Conservation (phyloP, 2,113 vertebrate species). For the Pterophyllum scalare region DNA sequence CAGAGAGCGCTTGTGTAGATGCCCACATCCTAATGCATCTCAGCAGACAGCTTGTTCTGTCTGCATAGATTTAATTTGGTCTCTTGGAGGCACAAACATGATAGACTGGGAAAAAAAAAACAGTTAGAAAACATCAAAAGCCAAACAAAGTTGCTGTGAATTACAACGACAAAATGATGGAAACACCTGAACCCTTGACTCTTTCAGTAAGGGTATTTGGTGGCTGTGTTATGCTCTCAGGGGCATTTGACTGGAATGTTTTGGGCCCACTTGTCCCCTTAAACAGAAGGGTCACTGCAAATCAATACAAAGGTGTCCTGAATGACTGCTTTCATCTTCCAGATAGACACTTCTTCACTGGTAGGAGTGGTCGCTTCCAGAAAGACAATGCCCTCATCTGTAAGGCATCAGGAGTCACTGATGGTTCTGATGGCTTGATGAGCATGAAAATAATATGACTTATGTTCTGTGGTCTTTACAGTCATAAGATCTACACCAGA, state of each 20-base stretch:
- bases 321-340: neutral
- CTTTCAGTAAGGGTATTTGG: neutral
- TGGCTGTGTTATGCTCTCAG: neutral
- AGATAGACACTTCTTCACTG: neutral
- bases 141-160: neutral
- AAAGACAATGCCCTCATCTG: neutral
- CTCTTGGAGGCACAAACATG: neutral
- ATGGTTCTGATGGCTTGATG: neutral
- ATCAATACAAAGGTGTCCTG: neutral
- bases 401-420: neutral
- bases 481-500: too few relatives aligned
- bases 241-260: neutral
- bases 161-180: neutral
- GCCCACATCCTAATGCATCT: conserved; percentile 5
- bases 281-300: neutral
- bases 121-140: neutral
- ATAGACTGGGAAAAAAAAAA: neutral
- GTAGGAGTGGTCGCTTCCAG: neutral
- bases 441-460: neutral
- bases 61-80: conserved; percentile 3
- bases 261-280: neutral
- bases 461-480: neutral
- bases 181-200: neutral
- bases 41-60: conserved; percentile 9
- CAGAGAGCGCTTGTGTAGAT: conserved; percentile 17